Percentiles rank a stretch among this genome's conserved stretches.
Conservation (phyloP, 2,888 invertebrate species). For the Matsumyia berberina region DNA sequence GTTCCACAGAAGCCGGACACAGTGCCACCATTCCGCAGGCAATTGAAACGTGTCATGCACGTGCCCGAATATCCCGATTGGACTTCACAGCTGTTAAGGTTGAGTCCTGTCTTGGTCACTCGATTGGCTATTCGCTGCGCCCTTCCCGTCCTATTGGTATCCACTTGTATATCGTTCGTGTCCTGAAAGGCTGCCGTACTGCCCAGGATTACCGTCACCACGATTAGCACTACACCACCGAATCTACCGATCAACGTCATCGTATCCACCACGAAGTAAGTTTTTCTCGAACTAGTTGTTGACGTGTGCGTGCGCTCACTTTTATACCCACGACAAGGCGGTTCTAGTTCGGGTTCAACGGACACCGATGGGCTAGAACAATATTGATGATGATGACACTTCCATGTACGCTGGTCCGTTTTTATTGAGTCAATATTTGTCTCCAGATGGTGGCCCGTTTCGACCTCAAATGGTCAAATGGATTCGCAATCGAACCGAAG, state of each 20-base stretch:
- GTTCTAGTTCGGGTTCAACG: conserved; percentile 58
- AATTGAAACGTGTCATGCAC: conserved; percentile 82
- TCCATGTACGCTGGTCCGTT: conserved; percentile 25
- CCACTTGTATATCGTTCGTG: not conserved
- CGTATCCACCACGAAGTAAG: conserved; percentile 26
- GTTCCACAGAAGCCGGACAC: conserved; percentile 82
- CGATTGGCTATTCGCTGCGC: conserved; percentile 24
- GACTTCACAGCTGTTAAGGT: conserved; percentile 80
- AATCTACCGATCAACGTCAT: conserved; percentile 41
- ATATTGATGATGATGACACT: conserved; percentile 55
- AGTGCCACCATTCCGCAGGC: conserved; percentile 81
- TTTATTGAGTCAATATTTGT: conserved; percentile 61
- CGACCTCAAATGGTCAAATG: conserved; percentile 5
- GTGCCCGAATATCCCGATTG: conserved; percentile 80
- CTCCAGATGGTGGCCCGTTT: conserved; percentile 36
- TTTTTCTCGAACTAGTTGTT: conserved; percentile 62
- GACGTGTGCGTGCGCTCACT: conserved; percentile 43
- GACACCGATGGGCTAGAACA: conserved; percentile 54
- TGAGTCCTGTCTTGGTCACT: conserved; percentile 8
- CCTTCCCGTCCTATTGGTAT: conserved; percentile 44
- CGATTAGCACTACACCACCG: not conserved
- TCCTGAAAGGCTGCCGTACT: conserved; percentile 1
- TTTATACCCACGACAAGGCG: conserved; percentile 53
- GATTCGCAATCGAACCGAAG: conserved; percentile 8
- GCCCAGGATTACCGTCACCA: conserved; percentile 5